These are phyloP conservation scores for Palaemon carinicauda DNA, from an alignment of 1,140 invertebrate genomes.

Conservation along the genomic window DNA sequence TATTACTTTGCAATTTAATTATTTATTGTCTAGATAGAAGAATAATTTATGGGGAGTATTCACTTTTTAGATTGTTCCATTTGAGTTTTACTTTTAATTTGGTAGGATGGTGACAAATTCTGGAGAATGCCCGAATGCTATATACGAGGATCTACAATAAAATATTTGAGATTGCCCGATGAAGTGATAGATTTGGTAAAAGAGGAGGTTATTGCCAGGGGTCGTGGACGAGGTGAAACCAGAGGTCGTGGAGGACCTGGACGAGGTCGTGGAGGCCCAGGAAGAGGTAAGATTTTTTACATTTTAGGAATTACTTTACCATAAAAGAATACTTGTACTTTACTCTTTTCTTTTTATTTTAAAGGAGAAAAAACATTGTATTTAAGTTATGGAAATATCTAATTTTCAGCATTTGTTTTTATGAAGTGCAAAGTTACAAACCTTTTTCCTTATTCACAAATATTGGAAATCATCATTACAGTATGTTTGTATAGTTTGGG, in stretches of 20 bases:
- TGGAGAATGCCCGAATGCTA: constrained; percentile 99
- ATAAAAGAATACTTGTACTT: no score
- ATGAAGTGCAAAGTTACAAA: no score
- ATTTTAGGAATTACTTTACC: no score
- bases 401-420: no score
- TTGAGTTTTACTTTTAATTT: neutral
- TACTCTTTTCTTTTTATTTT: no score
- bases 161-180: constrained; percentile 97
- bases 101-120: constrained; percentile 97
- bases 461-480: no score
- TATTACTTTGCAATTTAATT: no score
- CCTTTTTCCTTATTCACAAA: no score
- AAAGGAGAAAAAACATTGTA: no score
- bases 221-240: constrained; percentile 64
- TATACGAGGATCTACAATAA: constrained; percentile 98
- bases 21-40: neutral
- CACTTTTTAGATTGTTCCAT: neutral
- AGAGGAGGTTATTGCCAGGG: constrained; percentile 81
- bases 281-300: constrained; percentile 55
- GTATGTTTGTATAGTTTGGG: no score
- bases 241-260: constrained; percentile 71
- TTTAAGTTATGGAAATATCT: no score
- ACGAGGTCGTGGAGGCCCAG: constrained; percentile 70
- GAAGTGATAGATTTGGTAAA: constrained; percentile 99
- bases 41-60: neutral